Percentiles rank a stretch among this genome's conserved stretches.
phyloP scores from a whole-genome alignment of 2,888 invertebrate species.

The Diachrysia chrysitis region DNA sequence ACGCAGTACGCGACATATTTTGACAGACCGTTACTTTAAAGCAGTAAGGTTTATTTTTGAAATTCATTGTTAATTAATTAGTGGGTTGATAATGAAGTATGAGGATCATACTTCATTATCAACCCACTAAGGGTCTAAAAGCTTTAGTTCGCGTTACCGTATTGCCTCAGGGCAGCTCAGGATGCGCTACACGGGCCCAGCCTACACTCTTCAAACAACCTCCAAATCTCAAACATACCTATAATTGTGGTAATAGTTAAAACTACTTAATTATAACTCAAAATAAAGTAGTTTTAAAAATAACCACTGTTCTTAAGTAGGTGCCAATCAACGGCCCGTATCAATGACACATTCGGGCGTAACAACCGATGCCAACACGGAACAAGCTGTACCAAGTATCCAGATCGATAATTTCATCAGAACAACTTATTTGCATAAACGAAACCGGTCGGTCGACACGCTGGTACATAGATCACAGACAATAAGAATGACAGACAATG shows the following conservation, averaged over 20 bases:
- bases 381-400: constrained; percentile 51
- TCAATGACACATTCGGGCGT: constrained; percentile 34
- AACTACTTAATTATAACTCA: too few relatives aligned
- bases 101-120: too few relatives aligned
- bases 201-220: constrained; percentile 40
- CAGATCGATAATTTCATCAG: constrained; percentile 67
- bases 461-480: constrained; percentile 63
- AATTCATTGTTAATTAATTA: too few relatives aligned
- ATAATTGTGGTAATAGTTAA: too few relatives aligned
- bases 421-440: constrained; percentile 66
- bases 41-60: too few relatives aligned
- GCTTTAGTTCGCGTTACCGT: background rate
- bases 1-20: too few relatives aligned
- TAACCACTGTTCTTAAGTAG: background rate
- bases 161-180: background rate
- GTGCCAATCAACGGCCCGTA: background rate
- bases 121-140: too few relatives aligned
- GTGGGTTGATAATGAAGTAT: too few relatives aligned
- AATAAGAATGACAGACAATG: constrained; percentile 68
- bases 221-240: constrained; percentile 38
- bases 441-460: constrained; percentile 63
- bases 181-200: constrained; percentile 25
- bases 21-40: too few relatives aligned
- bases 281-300: background rate
- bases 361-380: constrained; percentile 33